phyloP scores from a whole-genome alignment of 2,113 vertebrate genomes.

The Fregetta grallaria region DNA sequence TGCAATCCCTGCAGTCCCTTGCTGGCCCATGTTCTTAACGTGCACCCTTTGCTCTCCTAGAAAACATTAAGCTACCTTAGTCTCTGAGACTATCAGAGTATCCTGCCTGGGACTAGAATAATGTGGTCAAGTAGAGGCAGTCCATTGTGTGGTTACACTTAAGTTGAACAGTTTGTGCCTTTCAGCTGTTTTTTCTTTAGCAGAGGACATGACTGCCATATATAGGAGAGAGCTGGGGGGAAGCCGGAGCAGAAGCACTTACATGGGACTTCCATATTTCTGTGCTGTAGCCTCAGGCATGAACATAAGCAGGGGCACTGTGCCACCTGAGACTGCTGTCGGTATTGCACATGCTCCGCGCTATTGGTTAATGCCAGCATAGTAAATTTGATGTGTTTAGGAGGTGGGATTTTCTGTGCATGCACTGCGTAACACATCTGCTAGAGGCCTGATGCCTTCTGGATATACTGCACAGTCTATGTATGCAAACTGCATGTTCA shows the following conservation, averaged over 20 bases:
- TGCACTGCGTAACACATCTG: neutral
- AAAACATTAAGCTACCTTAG: neutral
- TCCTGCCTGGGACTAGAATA: neutral
- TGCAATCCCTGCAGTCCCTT: neutral
- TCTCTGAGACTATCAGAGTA: neutral
- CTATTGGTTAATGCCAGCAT: neutral
- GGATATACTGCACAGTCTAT: neutral
- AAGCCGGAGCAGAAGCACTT: neutral
- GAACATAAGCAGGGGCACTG: neutral
- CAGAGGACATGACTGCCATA: rapidly evolving
- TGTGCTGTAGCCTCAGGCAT: neutral
- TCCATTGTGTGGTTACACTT: neutral
- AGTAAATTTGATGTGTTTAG: neutral
- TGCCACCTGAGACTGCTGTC: neutral
- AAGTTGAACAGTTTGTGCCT: neutral
- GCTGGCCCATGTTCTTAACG: neutral
- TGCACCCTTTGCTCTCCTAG: neutral
- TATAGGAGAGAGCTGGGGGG: neutral
- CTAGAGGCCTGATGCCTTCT: neutral
- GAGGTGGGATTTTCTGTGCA: neutral
- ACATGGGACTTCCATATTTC: neutral
- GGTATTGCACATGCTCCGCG: neutral
- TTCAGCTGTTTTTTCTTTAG: neutral
- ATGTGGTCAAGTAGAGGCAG: neutral
- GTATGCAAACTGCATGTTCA: neutral